Base-by-base conservation (phyloP, 2,113 vertebrate genomes). In the Ammospiza nelsoni region DNA sequence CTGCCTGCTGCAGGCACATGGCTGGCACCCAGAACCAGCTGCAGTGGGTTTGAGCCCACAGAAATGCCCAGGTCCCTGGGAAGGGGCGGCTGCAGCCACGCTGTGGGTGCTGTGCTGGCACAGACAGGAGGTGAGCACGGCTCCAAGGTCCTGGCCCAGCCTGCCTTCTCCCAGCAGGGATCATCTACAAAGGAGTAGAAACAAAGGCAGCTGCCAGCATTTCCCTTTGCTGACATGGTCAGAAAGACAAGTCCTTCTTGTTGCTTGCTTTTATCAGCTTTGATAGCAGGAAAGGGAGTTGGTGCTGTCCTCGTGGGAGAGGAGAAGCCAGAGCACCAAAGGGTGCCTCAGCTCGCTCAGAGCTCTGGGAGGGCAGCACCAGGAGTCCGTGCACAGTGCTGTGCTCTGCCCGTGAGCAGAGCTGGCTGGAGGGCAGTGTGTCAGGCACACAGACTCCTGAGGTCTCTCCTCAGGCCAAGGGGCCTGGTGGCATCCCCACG, bases 321-420 rank as follows among this genome's bases (percentile, higher is more conserved):
- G 43, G 37, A 52, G 71, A 85, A 93, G 80, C 19, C 2, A 2
- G 87, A 75, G 44, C 71, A 63, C 49, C 22, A 31, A 68, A 49
- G 31, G 43, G 10, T 67, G 57, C 48, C 28, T 76, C 31, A 33
- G 58, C 35, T 86, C 21, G 18, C 55, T 46, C 72, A 48, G 58
- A 78, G 57, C 24, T 33, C 75, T 63, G 41, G 18, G 48, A 57
- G 35, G 41, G 69, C 43, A 51, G 69, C 43, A 29, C 41, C 67
- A 49, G 58, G 55, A 83, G 51, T 21, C 23, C 1, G 0, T 23
- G 37, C 15, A 9, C 0, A 0, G 19, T 17, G 37, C 5, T 59
- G 37, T 59, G 63, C 51, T 39, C 62, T 58, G 76, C 33, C 49
- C 1, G 0, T 7, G 63, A n/a, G 35, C 57, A 46, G 2, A 8